Evolutionary conservation across 2,113 vertebrate species (phyloP), one percentile per base, ranked within the genome.

Genomic region (Vidua chalybeata): DNA sequence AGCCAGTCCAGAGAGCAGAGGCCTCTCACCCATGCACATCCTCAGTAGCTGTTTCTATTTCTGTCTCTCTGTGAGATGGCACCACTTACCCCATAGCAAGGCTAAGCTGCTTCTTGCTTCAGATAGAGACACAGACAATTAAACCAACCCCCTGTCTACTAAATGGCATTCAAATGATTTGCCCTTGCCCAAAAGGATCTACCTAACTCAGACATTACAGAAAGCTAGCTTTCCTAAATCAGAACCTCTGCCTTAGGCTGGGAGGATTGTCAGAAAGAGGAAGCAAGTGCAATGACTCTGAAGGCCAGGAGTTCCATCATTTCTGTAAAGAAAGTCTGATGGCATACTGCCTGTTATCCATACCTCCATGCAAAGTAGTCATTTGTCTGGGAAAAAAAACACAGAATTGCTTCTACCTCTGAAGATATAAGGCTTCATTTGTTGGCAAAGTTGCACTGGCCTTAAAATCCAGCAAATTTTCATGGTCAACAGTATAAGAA

Each of bases 381-480:
- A 49, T 79, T 73, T 64, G 52, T 71, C 75, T 39, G 67, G 63
- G 75, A 56, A 69, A 51, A 51, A 48, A 94, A 90, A 73, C 54
- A 13, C 56, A 23, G 45, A 76, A 72, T 56, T 91, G 74, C 41
- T 76, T 62, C 71, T 68, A 78, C 45, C 66, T 80, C 46, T 76
- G 39, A 79, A 82, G 58, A 83, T 7, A 0, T 3, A 54, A 88
- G 86, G 68, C 63, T 92, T 79, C 48, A 84, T 52, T 89, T 17
- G 3, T 28, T 59, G 81, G 49, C 66, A 69, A 83, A 83, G 79
- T 76, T 66, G 14, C 30, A 30, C 15, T 46, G 58, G 56, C 62
- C 81, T 79, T 93, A 92, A 89, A 72, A 67, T 51, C n/a, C 48
- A 91, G 62, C 52, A 84, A 67, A 72, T 91, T 79, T 81, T 78